phyloP scores from a whole-genome alignment of 2,888 invertebrate genomes.

The Camptogramma bilineatum region DNA sequence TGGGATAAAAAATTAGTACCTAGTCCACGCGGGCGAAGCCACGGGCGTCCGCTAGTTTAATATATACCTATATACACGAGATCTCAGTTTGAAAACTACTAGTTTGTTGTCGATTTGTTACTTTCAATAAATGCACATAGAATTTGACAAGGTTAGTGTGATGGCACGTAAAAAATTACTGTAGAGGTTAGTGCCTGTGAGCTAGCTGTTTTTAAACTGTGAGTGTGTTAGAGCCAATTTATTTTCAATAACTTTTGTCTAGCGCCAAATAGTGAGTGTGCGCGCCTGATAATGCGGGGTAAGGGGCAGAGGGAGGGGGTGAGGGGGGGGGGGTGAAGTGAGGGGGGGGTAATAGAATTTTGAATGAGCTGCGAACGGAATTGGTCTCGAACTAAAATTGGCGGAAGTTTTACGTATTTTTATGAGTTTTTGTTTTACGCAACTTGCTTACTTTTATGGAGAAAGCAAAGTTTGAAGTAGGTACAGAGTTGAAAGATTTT shows the following conservation, averaged over 20 bases:
- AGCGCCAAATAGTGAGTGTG: conserved; percentile 32
- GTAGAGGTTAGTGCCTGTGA: not conserved
- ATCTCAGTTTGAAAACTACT: no score
- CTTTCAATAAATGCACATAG: no score
- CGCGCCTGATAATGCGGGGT: conserved; percentile 27
- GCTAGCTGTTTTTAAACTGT: conserved; percentile 14
- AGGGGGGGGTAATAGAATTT: conserved; percentile 23
- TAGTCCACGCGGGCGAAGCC: no score
- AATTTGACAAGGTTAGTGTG: no score
- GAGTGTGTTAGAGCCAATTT: conserved; percentile 42
- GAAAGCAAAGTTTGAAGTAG: conserved; percentile 2
- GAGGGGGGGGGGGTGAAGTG: conserved; percentile 10
- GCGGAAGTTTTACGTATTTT: conserved; percentile 7
- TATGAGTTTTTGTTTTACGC: not conserved
- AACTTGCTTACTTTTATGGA: conserved; percentile 2
- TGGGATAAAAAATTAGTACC: no score
- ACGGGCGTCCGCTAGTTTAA: no score
- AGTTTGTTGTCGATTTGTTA: no score
- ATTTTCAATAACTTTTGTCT: conserved; percentile 48
- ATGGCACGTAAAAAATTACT: not conserved
- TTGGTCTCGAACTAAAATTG: not conserved
- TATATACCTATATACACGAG: no score
- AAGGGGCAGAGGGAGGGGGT: no score
- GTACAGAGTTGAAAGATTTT: no score
- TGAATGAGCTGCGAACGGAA: conserved; percentile 21